Evolutionary conservation across 2,797 vertebrate genomes (phyloP).

Genomic region (Aldrovandia affinis): DNA sequence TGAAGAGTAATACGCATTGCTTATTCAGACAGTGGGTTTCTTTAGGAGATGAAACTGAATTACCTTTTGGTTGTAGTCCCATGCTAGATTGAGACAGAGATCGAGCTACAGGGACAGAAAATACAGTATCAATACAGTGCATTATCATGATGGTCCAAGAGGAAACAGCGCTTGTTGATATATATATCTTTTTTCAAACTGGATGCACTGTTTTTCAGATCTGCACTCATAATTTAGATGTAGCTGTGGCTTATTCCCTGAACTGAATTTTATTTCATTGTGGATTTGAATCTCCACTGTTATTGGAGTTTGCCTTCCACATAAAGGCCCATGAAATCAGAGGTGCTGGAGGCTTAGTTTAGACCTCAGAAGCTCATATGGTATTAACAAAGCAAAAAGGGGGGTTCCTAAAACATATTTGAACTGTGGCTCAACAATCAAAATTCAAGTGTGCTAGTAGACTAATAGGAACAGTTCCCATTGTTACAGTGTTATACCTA

Average conservation of each 20-base stretch:
- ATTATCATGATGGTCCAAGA: background rate
- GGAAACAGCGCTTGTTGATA: background rate
- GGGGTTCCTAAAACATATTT: no score
- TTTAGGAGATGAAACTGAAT: background rate
- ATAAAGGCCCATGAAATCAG: background rate
- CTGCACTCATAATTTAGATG: background rate
- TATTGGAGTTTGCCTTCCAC: background rate
- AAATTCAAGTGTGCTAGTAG: background rate
- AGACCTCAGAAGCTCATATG: background rate
- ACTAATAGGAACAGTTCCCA: background rate
- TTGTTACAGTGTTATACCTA: background rate
- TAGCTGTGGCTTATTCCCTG: background rate
- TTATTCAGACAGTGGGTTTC: background rate
- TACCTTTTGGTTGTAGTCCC: background rate
- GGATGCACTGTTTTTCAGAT: background rate
- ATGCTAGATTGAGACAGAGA: background rate
- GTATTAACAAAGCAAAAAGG: no score
- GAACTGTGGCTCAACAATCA: background rate
- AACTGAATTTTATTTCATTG: no score
- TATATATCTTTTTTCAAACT: background rate
- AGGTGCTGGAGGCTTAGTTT: background rate
- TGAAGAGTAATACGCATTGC: no score
- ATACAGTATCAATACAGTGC: background rate
- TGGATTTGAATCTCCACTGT: background rate
- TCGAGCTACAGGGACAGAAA: background rate